Evolutionary conservation across 2,113 vertebrate species (phyloP), one percentile per base, ranked within the genome.

Genomic region (Caloenas nicobarica): DNA sequence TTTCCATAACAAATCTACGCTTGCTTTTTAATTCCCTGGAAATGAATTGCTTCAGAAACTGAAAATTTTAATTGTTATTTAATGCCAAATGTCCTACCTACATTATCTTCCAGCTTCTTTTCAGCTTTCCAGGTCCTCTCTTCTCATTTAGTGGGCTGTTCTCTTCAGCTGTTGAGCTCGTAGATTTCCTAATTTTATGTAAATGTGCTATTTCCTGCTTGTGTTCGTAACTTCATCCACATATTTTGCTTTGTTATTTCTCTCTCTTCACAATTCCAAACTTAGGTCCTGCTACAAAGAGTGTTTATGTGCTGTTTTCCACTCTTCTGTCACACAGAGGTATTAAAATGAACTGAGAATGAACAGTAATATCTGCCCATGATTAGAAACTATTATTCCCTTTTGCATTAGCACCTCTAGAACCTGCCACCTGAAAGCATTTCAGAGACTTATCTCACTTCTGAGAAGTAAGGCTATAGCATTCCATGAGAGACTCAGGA

Each of bases 361-460:
- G 68, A 82, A 31, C 4, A 28, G n/a, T 61, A 48, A 10, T 36
- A 29, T 57, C 11, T 57, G 16, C 5, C 31, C 8, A 51, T 54
- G 19, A 76, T 72, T 76, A 46, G 38, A 88, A 88, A 60, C 4
- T 10, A 23, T 34, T 4, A 34, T n/a, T 42, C 40, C 21, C 11
- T 53, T 96, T 86, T 51, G 17, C 56, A 54, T 71, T 50, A 58
- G 5, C 29, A 51, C 7, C 15, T 89, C 57, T 65, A 57, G 58
- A 42, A 60, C 48, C 19, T 81, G 61, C 22, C 5, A 40, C 0
- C 0, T 61, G 58, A 3, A 9, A 83, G 16, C 6, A 3, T 38
- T 81, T 84, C 28, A 66, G 56, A 62, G 28, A 44, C 3, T 24
- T 77, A 22, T 11, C 7, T 74, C 33, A 25, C 14, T 66, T 84